Percentiles rank a stretch among this genome's conserved stretches.
phyloP scores from a whole-genome alignment of 2,888 invertebrate species.

The Monopis laevigella region DNA sequence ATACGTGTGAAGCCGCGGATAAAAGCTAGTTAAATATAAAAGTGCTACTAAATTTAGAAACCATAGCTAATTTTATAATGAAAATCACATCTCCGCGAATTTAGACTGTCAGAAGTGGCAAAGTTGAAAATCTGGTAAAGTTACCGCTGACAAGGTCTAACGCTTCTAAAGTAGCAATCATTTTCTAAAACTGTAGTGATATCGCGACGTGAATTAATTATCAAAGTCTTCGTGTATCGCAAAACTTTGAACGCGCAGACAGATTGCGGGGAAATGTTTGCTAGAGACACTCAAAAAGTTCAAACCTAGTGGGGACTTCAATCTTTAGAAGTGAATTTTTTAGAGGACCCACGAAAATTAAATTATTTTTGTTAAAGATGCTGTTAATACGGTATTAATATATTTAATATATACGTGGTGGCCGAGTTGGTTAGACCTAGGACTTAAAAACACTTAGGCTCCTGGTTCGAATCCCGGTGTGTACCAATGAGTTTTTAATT shows the following conservation, averaged over 20 bases:
- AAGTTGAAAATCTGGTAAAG: conserved; percentile 11
- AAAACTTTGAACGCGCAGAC: background rate
- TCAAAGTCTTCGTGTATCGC: conserved; percentile 3
- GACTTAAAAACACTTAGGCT: too few relatives aligned
- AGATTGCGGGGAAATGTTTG: background rate
- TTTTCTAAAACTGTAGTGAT: conserved; percentile 10
- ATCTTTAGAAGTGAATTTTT: too few relatives aligned
- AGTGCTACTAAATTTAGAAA: background rate
- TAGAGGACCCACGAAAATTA: too few relatives aligned
- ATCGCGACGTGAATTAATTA: conserved; percentile 12
- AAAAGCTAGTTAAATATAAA: background rate
- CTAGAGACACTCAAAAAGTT: background rate
- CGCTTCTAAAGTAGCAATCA: conserved; percentile 7
- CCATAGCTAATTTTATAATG: too few relatives aligned
- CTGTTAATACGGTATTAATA: too few relatives aligned
- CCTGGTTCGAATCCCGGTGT: too few relatives aligned
- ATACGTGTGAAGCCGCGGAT: too few relatives aligned
- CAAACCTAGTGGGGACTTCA: background rate
- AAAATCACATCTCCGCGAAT: conserved; percentile 10
- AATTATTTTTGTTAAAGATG: too few relatives aligned
- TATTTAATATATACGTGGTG: too few relatives aligned
- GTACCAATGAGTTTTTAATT: too few relatives aligned
- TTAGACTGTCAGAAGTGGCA: conserved; percentile 1
- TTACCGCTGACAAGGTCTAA: conserved; percentile 4
- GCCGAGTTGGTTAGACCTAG: too few relatives aligned